A percentile compares a stretch with the other conserved stretches of the same genome.
These are phyloP conservation scores for Campylorhamphus procurvoides DNA, from an alignment of 2,113 vertebrate species.

Conservation along the genomic window DNA sequence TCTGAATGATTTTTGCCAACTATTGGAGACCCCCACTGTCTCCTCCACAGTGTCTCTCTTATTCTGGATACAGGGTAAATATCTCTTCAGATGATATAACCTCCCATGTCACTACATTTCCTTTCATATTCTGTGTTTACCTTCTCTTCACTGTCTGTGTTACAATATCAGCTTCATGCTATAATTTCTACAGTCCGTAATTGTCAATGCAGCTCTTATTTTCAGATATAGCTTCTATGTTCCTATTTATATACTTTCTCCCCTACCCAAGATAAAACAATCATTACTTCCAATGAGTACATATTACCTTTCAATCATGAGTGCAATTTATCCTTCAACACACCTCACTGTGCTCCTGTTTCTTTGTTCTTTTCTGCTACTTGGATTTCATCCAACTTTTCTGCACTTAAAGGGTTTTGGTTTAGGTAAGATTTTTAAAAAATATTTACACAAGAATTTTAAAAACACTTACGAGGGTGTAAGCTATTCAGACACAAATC, in stretches of 20 bases:
- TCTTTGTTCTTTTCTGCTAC: not conserved
- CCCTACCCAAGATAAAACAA: not conserved
- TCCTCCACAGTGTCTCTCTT: not conserved
- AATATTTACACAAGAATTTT: not conserved
- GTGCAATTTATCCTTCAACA: not conserved
- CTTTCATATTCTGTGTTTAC: not conserved
- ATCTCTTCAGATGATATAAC: not conserved
- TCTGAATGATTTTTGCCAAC: not conserved
- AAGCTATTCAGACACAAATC: not conserved
- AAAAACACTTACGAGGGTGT: not conserved
- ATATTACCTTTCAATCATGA: not conserved
- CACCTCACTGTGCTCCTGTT: not conserved
- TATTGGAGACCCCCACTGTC: not conserved
- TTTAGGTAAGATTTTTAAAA: not conserved
- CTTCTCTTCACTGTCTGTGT: not conserved
- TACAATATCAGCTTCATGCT: not conserved
- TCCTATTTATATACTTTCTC: not conserved
- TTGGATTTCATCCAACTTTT: not conserved
- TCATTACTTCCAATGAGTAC: not conserved
- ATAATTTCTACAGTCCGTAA: not conserved
- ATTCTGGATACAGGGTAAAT: not conserved
- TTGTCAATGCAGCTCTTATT: not conserved
- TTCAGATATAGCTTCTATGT: not conserved
- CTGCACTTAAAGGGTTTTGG: not conserved
- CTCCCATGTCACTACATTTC: not conserved